Conservation (phyloP, 2,797 vertebrate genomes). For the Artibeus lituratus region DNA sequence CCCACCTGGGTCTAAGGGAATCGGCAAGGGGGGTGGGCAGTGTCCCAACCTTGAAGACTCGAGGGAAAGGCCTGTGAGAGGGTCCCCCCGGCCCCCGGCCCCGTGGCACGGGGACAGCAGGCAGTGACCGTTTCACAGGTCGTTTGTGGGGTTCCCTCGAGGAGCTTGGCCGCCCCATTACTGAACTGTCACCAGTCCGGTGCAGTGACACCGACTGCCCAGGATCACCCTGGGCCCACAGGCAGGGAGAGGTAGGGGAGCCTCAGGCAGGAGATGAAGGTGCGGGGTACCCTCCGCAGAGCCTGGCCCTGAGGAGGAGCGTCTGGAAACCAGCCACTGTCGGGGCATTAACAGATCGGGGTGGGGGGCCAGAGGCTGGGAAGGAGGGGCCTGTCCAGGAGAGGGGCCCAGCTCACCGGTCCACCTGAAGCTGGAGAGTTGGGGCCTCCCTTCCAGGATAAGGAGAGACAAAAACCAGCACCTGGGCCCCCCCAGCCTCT, state of each 20-base stretch:
- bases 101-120: neutral
- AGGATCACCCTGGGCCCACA: neutral
- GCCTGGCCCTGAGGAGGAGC: neutral
- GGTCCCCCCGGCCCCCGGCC: neutral
- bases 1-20: neutral
- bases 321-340: neutral
- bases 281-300: neutral
- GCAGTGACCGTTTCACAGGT: neutral
- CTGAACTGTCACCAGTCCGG: neutral
- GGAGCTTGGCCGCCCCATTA: neutral
- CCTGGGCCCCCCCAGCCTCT: neutral
- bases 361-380: neutral
- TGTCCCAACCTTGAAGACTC: neutral
- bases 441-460: neutral
- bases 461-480: neutral
- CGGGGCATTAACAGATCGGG: neutral
- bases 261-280: neutral
- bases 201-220: neutral
- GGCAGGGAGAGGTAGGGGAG: neutral
- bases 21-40: neutral
- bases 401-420: neutral
- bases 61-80: neutral
- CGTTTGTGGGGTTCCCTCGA: neutral
- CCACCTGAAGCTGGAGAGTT: neutral
- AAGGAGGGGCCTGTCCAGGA: neutral